A percentile compares a stretch with the other conserved stretches of the same genome.
Conservation (phyloP, 64 coral and sea anemone genomes). For the Cladopsammia gracilis region DNA sequence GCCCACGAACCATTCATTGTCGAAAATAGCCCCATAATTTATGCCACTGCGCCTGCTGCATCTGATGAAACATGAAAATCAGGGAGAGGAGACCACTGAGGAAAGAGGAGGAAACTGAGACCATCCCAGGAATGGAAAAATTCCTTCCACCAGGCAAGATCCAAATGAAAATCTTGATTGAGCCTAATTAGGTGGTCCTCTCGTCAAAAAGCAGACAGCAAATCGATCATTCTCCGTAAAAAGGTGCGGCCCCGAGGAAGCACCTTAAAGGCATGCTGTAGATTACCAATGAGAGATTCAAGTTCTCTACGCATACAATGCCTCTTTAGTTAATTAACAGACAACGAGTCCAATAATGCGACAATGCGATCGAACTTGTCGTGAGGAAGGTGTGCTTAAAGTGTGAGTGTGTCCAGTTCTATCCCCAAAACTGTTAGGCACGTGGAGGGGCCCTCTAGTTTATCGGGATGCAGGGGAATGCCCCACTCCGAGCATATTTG, state of each 20-base stretch:
- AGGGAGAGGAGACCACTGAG: not conserved
- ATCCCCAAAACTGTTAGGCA: conserved; percentile 50
- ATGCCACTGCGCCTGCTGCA: not conserved
- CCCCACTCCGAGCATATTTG: not conserved
- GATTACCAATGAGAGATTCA: conserved; percentile 37
- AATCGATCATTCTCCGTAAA: conserved; percentile 14
- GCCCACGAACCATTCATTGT: conserved; percentile 1
- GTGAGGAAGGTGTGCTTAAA: conserved; percentile 7
- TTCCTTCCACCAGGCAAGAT: conserved; percentile 50
- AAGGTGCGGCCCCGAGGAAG: conserved; percentile 17
- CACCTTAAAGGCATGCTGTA: conserved; percentile 53
- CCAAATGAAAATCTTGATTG: conserved; percentile 30
- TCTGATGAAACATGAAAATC: not conserved
- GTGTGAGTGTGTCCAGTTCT: conserved; percentile 29
- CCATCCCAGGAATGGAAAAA: conserved; percentile 45
- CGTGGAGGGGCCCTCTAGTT: conserved; percentile 61
- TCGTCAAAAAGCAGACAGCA: conserved; percentile 1
- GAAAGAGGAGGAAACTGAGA: conserved; percentile 22
- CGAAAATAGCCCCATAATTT: conserved; percentile 20
- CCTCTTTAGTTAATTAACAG: not conserved
- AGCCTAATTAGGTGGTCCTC: conserved; percentile 55
- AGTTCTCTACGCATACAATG: conserved; percentile 35
- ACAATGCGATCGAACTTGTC: conserved; percentile 22
- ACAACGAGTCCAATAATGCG: not conserved
- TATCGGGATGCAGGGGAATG: conserved; percentile 36